Evolutionary conservation across 2,888 invertebrate species (phyloP), one percentile per base, ranked within the genome.

Genomic region (Tetheella fluctuosa): DNA sequence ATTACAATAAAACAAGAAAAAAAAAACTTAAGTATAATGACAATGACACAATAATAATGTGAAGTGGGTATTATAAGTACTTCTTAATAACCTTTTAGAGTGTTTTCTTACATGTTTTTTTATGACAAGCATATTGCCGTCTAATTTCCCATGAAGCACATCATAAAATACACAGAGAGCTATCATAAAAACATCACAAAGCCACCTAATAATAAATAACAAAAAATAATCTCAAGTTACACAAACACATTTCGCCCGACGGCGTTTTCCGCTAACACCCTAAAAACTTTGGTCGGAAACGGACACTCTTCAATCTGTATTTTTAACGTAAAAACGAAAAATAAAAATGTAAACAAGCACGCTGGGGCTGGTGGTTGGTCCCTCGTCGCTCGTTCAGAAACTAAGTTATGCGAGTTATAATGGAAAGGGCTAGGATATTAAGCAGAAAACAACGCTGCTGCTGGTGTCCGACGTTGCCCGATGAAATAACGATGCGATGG

Each of bases 331-430:
- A 42, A 37, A 57, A 57, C 17, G 25, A 25, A 23, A 56, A 39
- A 39, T 56, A 25, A 39, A 57, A 57, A 42, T 57, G 42, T 57
- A 42, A 48, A 57, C 42, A 57, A 42, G n/a, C 17, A 48, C 42
- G 39, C 34, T 25, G n/a, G 39, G 30, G 56, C 54, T 12, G 54
- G 55, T 55, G 39, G 59, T 60, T 60, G 57, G 57, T 70, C 77
- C 78, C 73, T 67, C 59, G 71, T 66, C 64, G 52, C 55, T 68
- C 71, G 69, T 74, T 73, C 63, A 64, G 62, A 70, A 77, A 79
- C 71, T 70, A 66, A 76, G 69, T 77, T 76, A 68, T 66, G 62
- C 61, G 69, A 73, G 68, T 71, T 77, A 68, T 77, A 76, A 78
- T 79, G 71, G 73, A 67, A 73, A 70, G 68, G 73, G 65, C 70